Base-by-base conservation (phyloP, 1,140 invertebrate genomes). In the Delia radicum region DNA sequence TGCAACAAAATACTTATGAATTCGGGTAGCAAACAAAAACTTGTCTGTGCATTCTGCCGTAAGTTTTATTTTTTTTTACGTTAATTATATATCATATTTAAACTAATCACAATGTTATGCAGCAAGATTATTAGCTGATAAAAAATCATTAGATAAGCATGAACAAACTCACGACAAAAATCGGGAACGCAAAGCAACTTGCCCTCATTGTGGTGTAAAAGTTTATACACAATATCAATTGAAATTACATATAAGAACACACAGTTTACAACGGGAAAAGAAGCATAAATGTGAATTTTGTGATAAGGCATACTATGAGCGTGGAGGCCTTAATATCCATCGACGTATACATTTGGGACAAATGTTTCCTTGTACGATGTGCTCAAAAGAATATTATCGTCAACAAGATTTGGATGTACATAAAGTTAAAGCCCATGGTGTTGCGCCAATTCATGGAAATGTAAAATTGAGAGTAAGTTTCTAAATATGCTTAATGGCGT, bases 371-470 rank as follows among this genome's bases (percentile, higher is more conserved):
- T 76, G 75, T 42, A 67, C 15, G 4, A 24, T 76, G 31, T 76
- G 75, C 26, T 13, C 31, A 13, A 76, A 76, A 24, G 29, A 72
- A 26, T 76, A 67, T 27, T 37, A 31, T 21, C 31, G 75, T 12
- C 61, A 48, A 55, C 21, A 67, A 4, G 75, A 76, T 67, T 69
- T 76, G 24, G 72, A 76, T n/a, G 8, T 31, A 15, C 75, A 76
- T 46, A 33, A 73, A 24, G 18, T 7, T 37, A n/a, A n/a, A n/a
- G n/a, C n/a, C n/a, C n/a, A n/a, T n/a, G n/a, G n/a, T n/a, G n/a
- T n/a, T n/a, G n/a, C n/a, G n/a, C n/a, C n/a, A n/a, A n/a, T n/a
- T n/a, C n/a, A n/a, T n/a, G n/a, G n/a, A n/a, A n/a, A n/a, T n/a
- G n/a, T n/a, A n/a, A n/a, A n/a, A n/a, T n/a, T n/a, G n/a, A n/a